phyloP scores from a whole-genome alignment of 2,888 invertebrate genomes.

The Pyrrhosoma nymphula region DNA sequence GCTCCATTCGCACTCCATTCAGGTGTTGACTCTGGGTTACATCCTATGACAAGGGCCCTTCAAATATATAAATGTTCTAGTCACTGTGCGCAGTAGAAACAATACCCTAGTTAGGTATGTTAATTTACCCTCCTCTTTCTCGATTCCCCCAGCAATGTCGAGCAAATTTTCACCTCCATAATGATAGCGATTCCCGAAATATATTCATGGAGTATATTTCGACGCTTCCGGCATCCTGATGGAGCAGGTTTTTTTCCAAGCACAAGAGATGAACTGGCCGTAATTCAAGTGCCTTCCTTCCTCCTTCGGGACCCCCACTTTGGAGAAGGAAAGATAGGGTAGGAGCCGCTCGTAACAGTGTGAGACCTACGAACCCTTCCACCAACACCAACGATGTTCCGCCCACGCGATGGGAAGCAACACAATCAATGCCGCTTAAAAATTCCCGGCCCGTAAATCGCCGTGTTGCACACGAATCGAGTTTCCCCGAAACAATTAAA shows the following conservation, averaged over 20 bases:
- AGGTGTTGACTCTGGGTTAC: too few species aligned
- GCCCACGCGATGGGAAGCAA: neutral
- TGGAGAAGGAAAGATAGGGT: neutral
- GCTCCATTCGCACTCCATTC: too few species aligned
- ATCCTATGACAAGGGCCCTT: too few species aligned
- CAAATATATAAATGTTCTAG: neutral
- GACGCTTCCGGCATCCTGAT: neutral
- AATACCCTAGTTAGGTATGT: neutral
- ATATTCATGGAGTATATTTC: neutral
- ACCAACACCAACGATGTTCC: neutral
- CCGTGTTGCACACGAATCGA: conserved; percentile 24
- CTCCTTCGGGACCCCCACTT: neutral
- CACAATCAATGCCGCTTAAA: conserved; percentile 5
- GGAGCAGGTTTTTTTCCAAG: neutral
- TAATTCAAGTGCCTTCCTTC: neutral
- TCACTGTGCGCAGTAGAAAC: neutral
- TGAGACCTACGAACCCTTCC: neutral
- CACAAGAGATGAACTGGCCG: neutral
- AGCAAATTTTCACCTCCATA: neutral
- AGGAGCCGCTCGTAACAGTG: neutral
- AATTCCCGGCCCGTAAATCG: neutral
- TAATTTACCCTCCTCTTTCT: neutral
- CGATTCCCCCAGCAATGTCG: neutral
- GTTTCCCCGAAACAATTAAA: conserved; percentile 1
- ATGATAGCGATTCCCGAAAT: neutral